Conservation (phyloP, 2,113 vertebrate genomes). For the Hippotragus niger region DNA sequence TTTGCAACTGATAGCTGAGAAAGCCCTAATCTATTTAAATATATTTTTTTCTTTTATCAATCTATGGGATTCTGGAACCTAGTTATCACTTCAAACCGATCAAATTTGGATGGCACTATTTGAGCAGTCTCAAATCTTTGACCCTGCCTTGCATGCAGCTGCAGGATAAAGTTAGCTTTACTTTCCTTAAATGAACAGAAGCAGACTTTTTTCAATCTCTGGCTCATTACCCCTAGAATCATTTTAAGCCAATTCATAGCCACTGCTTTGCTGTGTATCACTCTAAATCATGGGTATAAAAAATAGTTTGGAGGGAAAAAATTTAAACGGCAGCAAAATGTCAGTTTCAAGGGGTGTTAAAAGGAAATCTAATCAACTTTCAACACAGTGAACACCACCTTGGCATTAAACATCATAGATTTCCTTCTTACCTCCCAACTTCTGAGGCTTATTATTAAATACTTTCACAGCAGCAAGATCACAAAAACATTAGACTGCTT, state of each 20-base stretch:
- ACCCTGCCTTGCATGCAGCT: constrained; percentile 47
- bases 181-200: constrained; percentile 55
- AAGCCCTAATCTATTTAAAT: constrained; percentile 57
- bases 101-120: constrained; percentile 53
- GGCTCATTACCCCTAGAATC: constrained; percentile 59
- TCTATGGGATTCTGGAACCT: constrained; percentile 51
- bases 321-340: constrained; percentile 59
- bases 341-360: constrained; percentile 73
- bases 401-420: constrained; percentile 73
- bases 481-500: constrained; percentile 62
- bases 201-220: constrained; percentile 57
- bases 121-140: constrained; percentile 64
- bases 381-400: constrained; percentile 66
- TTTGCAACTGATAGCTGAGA: constrained; percentile 36
- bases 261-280: constrained; percentile 56
- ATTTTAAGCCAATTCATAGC: constrained; percentile 68
- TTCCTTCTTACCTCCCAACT: constrained; percentile 73
- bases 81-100: constrained; percentile 53
- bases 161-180: constrained; percentile 69
- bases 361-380: constrained; percentile 75
- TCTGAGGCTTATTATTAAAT: constrained; percentile 76
- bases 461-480: constrained; percentile 67
- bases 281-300: constrained; percentile 66
- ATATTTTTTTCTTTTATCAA: constrained; percentile 62
- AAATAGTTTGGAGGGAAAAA: constrained; percentile 62